Base-by-base conservation (phyloP, 2,888 invertebrate species). In the Pammene fasciana region DNA sequence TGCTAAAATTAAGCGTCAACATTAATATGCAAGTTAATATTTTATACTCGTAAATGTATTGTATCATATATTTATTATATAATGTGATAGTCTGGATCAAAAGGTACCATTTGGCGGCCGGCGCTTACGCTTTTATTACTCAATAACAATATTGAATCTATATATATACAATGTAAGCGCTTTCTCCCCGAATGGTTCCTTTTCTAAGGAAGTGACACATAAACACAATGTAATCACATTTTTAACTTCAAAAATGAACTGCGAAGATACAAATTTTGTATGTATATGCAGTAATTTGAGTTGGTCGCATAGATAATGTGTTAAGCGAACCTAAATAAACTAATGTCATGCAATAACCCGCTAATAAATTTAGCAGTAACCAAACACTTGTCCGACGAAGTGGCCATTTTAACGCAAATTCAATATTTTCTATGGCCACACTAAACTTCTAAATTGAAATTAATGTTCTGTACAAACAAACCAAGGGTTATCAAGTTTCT, bases 381-480 rank as follows among this genome's bases (percentile, higher is more conserved):
- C 76, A 80, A 78, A 84, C 71, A 81, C 82, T 75, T 72, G 43
- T 65, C 65, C 60, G 74, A 61, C 67, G 72, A 72, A 78, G 76
- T 77, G 76, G 73, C 73, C 76, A 78, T 78, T 79, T 75, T 73
- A 59, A 74, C 71, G 74, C 73, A 76, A 80, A 79, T 81, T 79
- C 73, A 78, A 82, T 81, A 80, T 79, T 82, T 80, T 77, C 78
- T 74, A 79, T 78, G 70, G 67, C 66, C 73, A 68, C 72, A 74
- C 72, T 75, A 76, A 78, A 78, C 68, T 78, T 71, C 72, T 52
- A 73, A 77, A 79, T 81, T 79, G 71, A 76, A 76, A 77, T 77
- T 67, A 72, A 78, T 72, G 74, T 75, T 79, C 72, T 76, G 71
- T 74, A 72, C 74, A 72, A 74, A 72, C 72, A 68, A 65, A 67